Conservation (phyloP, 2,888 invertebrate genomes). For the Plebejus melissa region DNA sequence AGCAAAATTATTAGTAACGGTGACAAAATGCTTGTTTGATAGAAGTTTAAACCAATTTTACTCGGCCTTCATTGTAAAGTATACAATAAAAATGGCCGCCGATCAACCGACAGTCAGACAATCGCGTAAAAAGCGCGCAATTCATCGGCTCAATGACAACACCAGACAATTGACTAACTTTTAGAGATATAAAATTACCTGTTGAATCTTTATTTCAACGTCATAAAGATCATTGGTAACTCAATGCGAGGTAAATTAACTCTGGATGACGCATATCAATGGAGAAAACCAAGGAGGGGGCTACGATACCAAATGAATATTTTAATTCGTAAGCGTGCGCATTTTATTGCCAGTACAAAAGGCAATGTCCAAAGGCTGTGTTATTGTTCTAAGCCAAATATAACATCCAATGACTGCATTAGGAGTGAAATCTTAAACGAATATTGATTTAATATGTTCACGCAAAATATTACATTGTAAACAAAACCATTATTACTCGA, state of each 20-base stretch:
- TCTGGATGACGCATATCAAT: conserved; percentile 47
- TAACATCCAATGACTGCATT: background rate
- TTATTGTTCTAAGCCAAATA: background rate
- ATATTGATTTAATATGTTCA: background rate
- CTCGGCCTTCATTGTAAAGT: conserved; percentile 9
- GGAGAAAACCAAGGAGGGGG: conserved; percentile 68
- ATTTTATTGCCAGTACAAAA: background rate
- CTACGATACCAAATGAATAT: conserved; percentile 31
- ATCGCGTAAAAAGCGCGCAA: conserved; percentile 49
- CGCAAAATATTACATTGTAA: background rate
- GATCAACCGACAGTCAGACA: conserved; percentile 45
- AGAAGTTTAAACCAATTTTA: background rate
- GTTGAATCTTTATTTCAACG: background rate
- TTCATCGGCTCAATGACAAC: conserved; percentile 64
- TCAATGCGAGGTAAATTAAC: background rate
- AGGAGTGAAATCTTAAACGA: background rate
- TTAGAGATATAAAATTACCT: background rate
- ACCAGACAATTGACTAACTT: conserved; percentile 57
- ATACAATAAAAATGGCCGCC: conserved; percentile 25
- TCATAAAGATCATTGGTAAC: background rate
- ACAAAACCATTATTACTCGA: background rate
- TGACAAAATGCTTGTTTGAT: background rate
- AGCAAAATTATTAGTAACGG: background rate
- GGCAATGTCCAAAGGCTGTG: background rate
- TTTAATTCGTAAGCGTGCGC: background rate